A percentile compares a stretch with the other conserved stretches of the same genome.
Evolutionary conservation across 2,888 invertebrate species (phyloP).

Genomic region (Cryptus armator): DNA sequence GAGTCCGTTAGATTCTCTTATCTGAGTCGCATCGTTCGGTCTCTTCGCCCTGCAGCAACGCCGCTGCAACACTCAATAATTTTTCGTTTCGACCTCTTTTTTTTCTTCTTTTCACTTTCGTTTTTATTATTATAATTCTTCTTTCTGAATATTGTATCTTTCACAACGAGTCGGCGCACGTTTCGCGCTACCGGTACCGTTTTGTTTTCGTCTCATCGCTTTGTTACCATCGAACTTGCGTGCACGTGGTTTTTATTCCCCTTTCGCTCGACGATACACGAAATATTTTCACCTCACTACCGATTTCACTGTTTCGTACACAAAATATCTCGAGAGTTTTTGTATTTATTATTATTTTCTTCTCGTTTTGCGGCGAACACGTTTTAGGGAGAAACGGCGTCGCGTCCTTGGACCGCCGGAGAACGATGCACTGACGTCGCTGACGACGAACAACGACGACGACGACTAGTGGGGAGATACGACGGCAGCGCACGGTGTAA

Average conservation of each 20-base stretch:
- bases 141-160: neutral
- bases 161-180: neutral
- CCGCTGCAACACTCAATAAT: neutral
- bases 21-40: conserved; percentile 23
- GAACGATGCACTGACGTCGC: conserved; percentile 52
- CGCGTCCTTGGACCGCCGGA: conserved; percentile 48
- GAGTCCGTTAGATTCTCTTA: conserved; percentile 5
- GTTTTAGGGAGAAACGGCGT: neutral
- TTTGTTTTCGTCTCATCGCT: conserved; percentile 49
- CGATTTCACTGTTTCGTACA: neutral
- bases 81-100: neutral
- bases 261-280: conserved; percentile 2
- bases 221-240: conserved; percentile 30
- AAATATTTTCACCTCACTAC: neutral
- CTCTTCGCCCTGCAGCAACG: conserved; percentile 8
- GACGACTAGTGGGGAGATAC: conserved; percentile 4
- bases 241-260: neutral
- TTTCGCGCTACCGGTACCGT: conserved; percentile 54
- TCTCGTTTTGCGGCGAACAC: neutral
- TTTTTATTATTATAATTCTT: neutral
- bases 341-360: neutral
- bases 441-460: conserved; percentile 23
- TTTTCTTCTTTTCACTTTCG: neutral
- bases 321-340: neutral
- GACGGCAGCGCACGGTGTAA: conserved; percentile 52